Base-by-base conservation (phyloP, 2,888 invertebrate species). In the Timema cristinae region DNA sequence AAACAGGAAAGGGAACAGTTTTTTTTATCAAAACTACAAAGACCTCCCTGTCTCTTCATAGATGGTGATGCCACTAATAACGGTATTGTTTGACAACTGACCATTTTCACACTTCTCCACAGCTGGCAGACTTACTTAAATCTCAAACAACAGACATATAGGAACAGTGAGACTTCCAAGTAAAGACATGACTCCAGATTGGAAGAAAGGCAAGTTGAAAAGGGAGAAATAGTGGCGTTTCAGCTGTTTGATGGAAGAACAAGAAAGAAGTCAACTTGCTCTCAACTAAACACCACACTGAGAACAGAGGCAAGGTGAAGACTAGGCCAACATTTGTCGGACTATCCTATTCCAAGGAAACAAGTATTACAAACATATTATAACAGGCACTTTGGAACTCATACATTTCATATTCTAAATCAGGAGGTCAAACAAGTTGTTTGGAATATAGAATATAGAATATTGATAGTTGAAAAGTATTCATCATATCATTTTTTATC, bases 101-200 rank as follows among this genome's bases (percentile, higher is more conserved):
- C 63, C 16, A 63, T 63, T 63, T 63, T 6, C 16, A 63, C 63
- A 63, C 63, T 47, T 63, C 7, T 6, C 63, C 63, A 63, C 63
- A 63, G 13, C 63, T 63, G 6, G 63, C 6, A 32, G 47, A 63
- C 13, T 9, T 63, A 6, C 63, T 63, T 32, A 16, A 0, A 47
- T 11, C 10, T 5, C 63, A 16, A 32, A 63, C 32, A 13, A 63
- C 63, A 11, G 63, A 63, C 16, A 63, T 48, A 63, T 63, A 63
- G 16, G 32, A 48, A 63, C 63, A 11, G 63, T 63, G 16, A 63
- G 47, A 63, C 48, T 63, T 32, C 16, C 63, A 11, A 10, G 32
- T 2, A 63, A 63, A 32, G 5, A 63, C 16, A 9, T 8, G 5
- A 0, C 63, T 32, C 32, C 47, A 8, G 11, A 32, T 47, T 32